Evolutionary conservation across 2,113 vertebrate species (phyloP), one percentile per base, ranked within the genome.

Genomic region (Merops nubicus): DNA sequence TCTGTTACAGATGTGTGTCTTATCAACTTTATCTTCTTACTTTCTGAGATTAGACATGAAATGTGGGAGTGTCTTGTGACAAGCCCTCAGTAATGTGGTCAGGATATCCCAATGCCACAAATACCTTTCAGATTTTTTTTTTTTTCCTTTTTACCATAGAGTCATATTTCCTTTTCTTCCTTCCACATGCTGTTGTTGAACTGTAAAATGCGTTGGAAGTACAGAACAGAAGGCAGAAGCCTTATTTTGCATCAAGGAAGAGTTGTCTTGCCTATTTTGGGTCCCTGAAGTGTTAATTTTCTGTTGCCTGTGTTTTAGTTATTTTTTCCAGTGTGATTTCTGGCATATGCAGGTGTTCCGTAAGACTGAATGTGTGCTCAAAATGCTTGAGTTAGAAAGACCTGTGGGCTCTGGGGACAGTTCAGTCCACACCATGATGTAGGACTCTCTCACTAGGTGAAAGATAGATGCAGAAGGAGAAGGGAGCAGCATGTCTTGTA

Each of bases 41-140:
- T 81, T 68, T 84, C 34, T 47, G 82, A 88, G 88, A 48, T 91
- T 74, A 87, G 80, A 60, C n/a, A 10, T 75, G 76, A 93, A 86
- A 86, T 57, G 33, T 1, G 18, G 83, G 76, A 89, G 92, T 89
- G 91, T 84, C 80, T 86, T 17, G 6, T 84, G 83, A 86, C 88
- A 78, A 80, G 42, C 75, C 54, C 17, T 92, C 57, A 80, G 34
- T 57, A 50, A 53, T 50, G 88, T 83, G 45, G 50, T 87, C 68
- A 86, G 75, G 50, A 70, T 77, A 53, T 80, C 72, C 68, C 72
- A 34, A 38, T 88, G 83, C 72, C 85, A 77, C 47, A 91, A 91
- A 78, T 87, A 74, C 76, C 26, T 73, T 75, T 75, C 25, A 20
- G 10, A 6, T 25, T 38, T 33, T 53, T 69, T 42, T 64, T 82